Evolutionary conservation across 2,888 invertebrate species (phyloP).

Genomic region (Folsomia candida): DNA sequence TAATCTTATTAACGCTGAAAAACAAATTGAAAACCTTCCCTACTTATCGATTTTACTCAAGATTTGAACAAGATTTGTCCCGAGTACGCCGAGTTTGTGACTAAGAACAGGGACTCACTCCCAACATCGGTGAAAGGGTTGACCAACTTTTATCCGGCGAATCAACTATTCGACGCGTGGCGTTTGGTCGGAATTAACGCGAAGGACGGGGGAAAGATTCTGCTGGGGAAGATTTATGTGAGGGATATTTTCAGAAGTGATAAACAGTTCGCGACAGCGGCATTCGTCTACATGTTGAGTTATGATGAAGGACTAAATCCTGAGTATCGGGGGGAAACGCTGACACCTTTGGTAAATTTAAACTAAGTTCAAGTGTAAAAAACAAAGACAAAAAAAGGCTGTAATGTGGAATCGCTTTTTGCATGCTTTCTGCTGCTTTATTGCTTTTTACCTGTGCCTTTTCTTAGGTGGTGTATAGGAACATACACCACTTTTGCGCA

Average conservation of each 20-base stretch:
- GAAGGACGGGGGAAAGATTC: constrained; percentile 9
- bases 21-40: constrained; percentile 1
- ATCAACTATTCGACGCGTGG: background rate
- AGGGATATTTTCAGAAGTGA: constrained; percentile 5
- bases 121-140: background rate
- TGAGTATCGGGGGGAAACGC: background rate
- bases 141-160: background rate
- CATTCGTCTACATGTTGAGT: background rate
- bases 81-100: background rate
- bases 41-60: background rate
- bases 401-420: too few relatives aligned
- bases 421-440: too few relatives aligned
- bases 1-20: too few relatives aligned
- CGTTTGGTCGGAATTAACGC: background rate
- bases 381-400: too few relatives aligned
- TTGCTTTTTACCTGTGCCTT: too few relatives aligned
- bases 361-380: too few relatives aligned
- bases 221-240: constrained; percentile 9
- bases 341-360: background rate
- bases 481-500: too few relatives aligned
- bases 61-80: background rate
- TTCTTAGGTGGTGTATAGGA: too few relatives aligned
- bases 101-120: background rate
- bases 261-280: background rate
- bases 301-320: constrained; percentile 11